These are phyloP conservation scores for Picus viridis DNA, from an alignment of 2,797 vertebrate species.

Conservation along the genomic window DNA sequence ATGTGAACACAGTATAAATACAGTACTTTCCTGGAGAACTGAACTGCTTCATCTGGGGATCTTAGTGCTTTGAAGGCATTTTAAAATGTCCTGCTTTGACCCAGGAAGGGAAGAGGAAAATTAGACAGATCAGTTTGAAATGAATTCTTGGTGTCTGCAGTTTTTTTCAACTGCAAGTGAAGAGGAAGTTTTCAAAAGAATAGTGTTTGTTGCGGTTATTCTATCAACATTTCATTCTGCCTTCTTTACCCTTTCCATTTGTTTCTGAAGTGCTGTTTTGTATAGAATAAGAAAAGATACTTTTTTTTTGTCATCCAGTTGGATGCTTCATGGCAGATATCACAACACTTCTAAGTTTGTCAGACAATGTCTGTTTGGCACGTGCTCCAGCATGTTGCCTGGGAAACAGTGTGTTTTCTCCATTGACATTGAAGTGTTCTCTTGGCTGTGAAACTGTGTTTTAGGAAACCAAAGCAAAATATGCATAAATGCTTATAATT, in stretches of 20 bases:
- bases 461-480: neutral
- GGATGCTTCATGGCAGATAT: neutral
- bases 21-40: neutral
- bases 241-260: neutral
- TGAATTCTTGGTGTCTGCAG: neutral
- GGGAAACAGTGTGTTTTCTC: constrained; percentile 12
- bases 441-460: neutral
- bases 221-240: neutral
- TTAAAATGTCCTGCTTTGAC: neutral
- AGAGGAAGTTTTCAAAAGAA: neutral
- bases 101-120: neutral
- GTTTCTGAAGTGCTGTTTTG: neutral
- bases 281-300: neutral
- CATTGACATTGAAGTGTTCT: neutral
- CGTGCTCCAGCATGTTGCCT: neutral
- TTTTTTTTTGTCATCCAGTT: neutral
- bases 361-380: neutral
- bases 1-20: neutral
- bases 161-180: neutral
- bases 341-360: neutral
- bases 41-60: neutral
- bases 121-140: neutral
- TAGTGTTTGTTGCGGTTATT: neutral
- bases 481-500: neutral
- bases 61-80: neutral